These are phyloP conservation scores for Ciconia stormi DNA, from an alignment of 2,113 vertebrate species.

Conservation along the genomic window DNA sequence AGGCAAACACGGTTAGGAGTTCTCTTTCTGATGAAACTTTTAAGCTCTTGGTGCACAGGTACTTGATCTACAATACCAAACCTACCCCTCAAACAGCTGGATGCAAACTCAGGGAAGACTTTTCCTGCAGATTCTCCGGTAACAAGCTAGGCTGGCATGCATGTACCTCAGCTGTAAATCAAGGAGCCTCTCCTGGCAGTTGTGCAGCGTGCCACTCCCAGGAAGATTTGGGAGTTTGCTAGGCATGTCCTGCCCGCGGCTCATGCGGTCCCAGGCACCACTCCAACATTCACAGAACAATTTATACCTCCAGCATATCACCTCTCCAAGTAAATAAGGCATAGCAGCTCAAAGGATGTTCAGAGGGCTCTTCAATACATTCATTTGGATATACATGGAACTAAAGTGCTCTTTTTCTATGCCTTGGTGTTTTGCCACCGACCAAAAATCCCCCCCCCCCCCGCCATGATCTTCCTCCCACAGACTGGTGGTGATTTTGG, in stretches of 20 bases:
- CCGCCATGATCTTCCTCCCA: background rate
- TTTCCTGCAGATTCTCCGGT: background rate
- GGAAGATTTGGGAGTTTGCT: background rate
- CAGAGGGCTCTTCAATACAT: background rate
- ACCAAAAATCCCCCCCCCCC: background rate
- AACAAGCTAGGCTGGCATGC: background rate
- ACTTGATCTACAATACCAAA: background rate
- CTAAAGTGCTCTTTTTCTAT: background rate
- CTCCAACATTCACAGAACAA: background rate
- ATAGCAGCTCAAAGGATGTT: background rate
- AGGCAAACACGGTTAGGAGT: background rate
- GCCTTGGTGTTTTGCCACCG: background rate
- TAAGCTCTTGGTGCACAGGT: background rate
- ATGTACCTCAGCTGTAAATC: background rate
- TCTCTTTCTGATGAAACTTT: background rate
- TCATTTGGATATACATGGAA: background rate
- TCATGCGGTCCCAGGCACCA: background rate
- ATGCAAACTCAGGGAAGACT: background rate
- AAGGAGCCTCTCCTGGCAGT: background rate
- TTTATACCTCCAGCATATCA: background rate
- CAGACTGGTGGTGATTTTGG: background rate
- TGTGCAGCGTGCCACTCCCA: background rate
- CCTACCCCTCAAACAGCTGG: background rate
- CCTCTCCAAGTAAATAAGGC: background rate
- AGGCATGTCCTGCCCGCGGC: background rate